Base-by-base conservation (phyloP, 2,888 invertebrate species). In the Epistrophella euchroma region DNA sequence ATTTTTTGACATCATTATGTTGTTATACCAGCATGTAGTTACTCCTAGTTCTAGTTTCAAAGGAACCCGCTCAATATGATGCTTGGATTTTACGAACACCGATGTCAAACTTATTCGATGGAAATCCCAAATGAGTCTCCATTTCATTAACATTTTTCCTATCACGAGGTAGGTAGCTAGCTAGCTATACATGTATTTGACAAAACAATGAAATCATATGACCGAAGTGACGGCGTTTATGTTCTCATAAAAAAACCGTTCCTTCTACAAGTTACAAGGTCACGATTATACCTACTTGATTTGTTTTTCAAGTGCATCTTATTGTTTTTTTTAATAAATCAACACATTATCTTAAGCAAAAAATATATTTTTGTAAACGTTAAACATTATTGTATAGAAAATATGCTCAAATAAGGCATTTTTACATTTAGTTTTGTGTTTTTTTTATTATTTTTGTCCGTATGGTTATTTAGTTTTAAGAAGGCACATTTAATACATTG, bases 341-440 rank as follows among this genome's bases (percentile, higher is more conserved):
- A 77, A 85, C 81, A 72, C 55, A 15, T 35, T 50, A 43, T 81
- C 72, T 81, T 70, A 73, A 68, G 73, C 72, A 85, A 81, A 85
- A 85, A 73, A 77, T 73, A 64, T 81, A 72, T 80, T 76, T 85
- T 80, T 85, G 60, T 81, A 80, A 71, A 80, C 55, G 72, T 71
- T 85, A 77, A 81, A 77, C 47, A 80, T 73, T 68, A 80, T 76
- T 85, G 76, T 80, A 76, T 80, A 79, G 50, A 47, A 52, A 68
- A 75, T 66, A 75, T 70, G 71, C 43, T 28, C 71, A 19, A 47
- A 56, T 45, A 75, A 75, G 74, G 58, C 64, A 62, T 55, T 64
- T 78, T 66, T 13, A 64, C 37, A 55, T 72, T 58, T 9, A 66
- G 52, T 64, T 70, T 55, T 64, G 45, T 74, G 52, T 52, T 52